Conservation (phyloP, 2,888 invertebrate species). For the Alloplasta piceator region DNA sequence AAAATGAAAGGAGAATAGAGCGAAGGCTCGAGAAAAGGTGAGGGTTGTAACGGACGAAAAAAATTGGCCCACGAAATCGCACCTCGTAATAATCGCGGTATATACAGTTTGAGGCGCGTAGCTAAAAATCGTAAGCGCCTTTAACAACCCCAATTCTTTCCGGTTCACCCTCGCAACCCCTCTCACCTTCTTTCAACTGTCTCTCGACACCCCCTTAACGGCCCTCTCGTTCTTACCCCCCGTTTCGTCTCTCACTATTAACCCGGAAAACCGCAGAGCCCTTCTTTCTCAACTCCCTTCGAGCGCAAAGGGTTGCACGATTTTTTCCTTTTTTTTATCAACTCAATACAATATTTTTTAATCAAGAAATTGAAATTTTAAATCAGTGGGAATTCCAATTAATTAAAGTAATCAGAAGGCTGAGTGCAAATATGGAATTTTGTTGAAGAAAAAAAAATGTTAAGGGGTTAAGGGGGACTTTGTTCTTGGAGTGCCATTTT, state of each 20-base stretch:
- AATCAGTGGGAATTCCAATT: too few relatives aligned
- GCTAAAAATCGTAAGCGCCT: conserved; percentile 31
- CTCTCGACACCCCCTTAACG: conserved; percentile 28
- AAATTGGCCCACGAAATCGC: conserved; percentile 65
- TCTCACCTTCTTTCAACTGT: conserved; percentile 28
- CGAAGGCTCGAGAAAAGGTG: not conserved
- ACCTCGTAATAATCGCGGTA: conserved; percentile 66
- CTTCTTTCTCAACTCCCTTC: not conserved
- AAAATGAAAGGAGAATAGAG: conserved; percentile 32
- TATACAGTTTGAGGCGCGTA: conserved; percentile 37
- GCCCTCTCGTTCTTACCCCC: conserved; percentile 55
- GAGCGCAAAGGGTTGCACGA: not conserved
- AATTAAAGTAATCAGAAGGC: too few relatives aligned
- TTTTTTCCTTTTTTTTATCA: conserved; percentile 16
- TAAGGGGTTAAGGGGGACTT: conserved; percentile 13
- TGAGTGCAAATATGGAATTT: too few relatives aligned
- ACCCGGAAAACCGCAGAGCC: conserved; percentile 69
- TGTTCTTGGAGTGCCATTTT: too few relatives aligned
- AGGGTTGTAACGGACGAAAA: conserved; percentile 55
- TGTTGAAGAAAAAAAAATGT: too few relatives aligned
- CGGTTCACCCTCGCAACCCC: conserved; percentile 56
- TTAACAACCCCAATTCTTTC: conserved; percentile 66
- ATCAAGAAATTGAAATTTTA: too few relatives aligned
- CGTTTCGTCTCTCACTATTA: conserved; percentile 65
- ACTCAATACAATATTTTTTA: conserved; percentile 21